phyloP scores from a whole-genome alignment of 2,888 invertebrate genomes.

The Allygus modestus region DNA sequence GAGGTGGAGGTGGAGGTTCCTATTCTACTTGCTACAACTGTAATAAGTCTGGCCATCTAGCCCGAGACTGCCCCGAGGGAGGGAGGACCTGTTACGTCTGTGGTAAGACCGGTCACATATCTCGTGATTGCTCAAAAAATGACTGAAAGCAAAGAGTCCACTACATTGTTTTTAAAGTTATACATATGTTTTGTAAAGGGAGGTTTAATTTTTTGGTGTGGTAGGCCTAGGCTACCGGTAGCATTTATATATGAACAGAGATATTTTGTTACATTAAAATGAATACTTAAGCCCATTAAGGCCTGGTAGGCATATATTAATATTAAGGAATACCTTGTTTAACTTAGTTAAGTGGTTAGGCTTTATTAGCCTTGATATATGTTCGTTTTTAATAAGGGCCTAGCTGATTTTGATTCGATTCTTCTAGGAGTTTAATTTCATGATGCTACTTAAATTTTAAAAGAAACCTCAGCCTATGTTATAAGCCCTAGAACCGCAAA shows the following conservation, averaged over 20 bases:
- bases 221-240: constrained; percentile 40
- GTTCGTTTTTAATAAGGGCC: neutral
- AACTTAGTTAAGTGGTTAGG: neutral
- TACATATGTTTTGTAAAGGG: constrained; percentile 64
- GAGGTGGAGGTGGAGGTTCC: constrained; percentile 76
- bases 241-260: constrained; percentile 27
- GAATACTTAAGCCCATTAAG: neutral
- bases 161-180: constrained; percentile 44
- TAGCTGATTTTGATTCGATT: neutral
- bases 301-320: constrained; percentile 1
- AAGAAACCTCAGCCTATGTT: too few species aligned
- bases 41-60: constrained; percentile 85
- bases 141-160: constrained; percentile 65
- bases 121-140: constrained; percentile 85
- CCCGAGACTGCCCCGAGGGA: constrained; percentile 79
- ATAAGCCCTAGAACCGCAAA: neutral
- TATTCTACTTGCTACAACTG: constrained; percentile 80
- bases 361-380: neutral
- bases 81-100: constrained; percentile 94
- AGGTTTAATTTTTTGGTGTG: constrained; percentile 63
- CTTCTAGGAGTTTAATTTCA: neutral
- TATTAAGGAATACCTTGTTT: neutral
- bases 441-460: neutral
- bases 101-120: constrained; percentile 94
- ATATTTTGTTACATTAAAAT: constrained; percentile 34